phyloP scores from a whole-genome alignment of 2,113 vertebrate species.

The Odocoileus hemionus region DNA sequence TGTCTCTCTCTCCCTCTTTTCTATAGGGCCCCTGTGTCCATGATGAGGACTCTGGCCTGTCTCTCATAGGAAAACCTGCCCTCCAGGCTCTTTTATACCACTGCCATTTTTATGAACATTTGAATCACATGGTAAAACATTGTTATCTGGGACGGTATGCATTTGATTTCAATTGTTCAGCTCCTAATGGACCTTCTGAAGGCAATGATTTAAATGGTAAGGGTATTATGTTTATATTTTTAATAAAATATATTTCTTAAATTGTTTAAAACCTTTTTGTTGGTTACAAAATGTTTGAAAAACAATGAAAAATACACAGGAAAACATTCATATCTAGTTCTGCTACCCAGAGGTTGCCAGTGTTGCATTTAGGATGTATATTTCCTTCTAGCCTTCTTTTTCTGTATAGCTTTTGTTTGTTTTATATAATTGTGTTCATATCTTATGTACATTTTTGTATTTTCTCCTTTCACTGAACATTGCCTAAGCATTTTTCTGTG shows the following conservation, averaged over 20 bases:
- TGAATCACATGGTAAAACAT: conserved; percentile 83
- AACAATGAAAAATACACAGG: neutral
- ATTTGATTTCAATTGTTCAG: conserved; percentile 79
- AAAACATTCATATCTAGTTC: neutral
- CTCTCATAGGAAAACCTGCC: conserved; percentile 88
- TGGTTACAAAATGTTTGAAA: neutral
- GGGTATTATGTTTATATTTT: neutral
- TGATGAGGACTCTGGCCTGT: conserved; percentile 91
- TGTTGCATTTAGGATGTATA: neutral
- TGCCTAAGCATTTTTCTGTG: neutral
- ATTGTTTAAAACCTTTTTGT: neutral
- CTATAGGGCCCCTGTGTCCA: conserved; percentile 92
- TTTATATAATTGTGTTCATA: neutral
- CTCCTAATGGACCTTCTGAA: neutral
- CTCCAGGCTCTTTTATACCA: conserved; percentile 91
- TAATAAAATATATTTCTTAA: neutral
- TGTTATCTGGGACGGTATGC: conserved; percentile 86
- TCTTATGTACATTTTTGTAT: neutral
- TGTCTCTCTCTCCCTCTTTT: neutral
- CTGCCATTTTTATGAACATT: conserved; percentile 91
- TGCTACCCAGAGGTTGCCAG: accelerated
- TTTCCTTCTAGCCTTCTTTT: neutral
- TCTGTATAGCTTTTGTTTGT: neutral
- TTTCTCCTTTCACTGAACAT: neutral
- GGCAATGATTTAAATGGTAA: conserved; percentile 68